Evolutionary conservation across 2,888 invertebrate species (phyloP).

Genomic region (Odontothrips loti): DNA sequence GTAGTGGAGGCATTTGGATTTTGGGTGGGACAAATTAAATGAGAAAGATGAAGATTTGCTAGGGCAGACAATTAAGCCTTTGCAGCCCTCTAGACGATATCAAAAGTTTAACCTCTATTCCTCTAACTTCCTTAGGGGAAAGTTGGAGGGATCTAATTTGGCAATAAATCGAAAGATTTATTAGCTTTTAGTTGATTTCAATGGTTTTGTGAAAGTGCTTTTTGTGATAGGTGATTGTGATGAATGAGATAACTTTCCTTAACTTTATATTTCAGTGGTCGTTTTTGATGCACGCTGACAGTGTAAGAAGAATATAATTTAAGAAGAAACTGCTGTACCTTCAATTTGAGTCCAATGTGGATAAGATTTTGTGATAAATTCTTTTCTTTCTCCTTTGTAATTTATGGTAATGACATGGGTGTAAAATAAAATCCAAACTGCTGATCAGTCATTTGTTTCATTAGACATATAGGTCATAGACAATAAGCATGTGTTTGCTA

Average conservation of each 20-base stretch:
- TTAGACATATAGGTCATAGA: constrained; percentile 5
- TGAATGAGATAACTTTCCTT: constrained; percentile 46
- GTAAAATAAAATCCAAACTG: not conserved
- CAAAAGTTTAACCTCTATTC: too few species aligned
- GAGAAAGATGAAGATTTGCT: too few species aligned
- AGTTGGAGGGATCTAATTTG: too few species aligned
- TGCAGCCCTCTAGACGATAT: too few species aligned
- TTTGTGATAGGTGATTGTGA: too few species aligned
- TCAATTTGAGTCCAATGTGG: not conserved
- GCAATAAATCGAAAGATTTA: too few species aligned
- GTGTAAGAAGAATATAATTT: not conserved
- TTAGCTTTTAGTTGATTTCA: too few species aligned
- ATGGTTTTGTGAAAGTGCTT: too few species aligned
- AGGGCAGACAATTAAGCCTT: too few species aligned
- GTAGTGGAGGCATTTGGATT: too few species aligned
- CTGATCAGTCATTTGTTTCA: constrained; percentile 23
- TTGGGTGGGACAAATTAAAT: too few species aligned
- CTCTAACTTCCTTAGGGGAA: too few species aligned
- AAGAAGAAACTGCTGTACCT: not conserved
- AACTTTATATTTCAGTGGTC: constrained; percentile 61
- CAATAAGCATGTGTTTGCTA: constrained; percentile 6
- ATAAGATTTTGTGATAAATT: not conserved
- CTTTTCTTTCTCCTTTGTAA: not conserved
- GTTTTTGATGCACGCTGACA: constrained; percentile 75
- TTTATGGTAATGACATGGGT: not conserved